Conservation (phyloP, 2,888 invertebrate genomes). For the Latrodectus elegans region DNA sequence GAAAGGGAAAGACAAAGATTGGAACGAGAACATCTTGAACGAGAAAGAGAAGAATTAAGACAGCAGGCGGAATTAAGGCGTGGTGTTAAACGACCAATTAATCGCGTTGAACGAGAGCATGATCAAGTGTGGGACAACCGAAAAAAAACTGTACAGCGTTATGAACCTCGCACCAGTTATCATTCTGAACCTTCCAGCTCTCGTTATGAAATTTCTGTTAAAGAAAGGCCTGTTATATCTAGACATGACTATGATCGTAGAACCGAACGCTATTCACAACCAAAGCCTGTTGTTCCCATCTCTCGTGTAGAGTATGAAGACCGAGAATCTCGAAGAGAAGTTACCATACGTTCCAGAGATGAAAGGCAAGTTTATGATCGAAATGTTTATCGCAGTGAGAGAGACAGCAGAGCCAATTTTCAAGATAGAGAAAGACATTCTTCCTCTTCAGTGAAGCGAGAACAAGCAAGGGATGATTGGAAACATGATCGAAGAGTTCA, state of each 20-base stretch:
- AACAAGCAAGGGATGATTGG: constrained; percentile 45
- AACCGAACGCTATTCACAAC: constrained; percentile 14
- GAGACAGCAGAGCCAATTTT: constrained; percentile 33
- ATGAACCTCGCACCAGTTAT: constrained; percentile 41
- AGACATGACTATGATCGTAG: constrained; percentile 35
- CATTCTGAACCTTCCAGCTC: constrained; percentile 13
- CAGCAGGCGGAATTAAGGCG: constrained; percentile 58
- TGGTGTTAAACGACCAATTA: constrained; percentile 34
- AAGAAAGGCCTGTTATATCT: constrained; percentile 23
- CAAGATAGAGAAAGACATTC: constrained; percentile 35
- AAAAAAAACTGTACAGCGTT: constrained; percentile 33
- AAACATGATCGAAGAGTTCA: constrained; percentile 62
- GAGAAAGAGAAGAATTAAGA: constrained; percentile 54
- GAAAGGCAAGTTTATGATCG: constrained; percentile 30
- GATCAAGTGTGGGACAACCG: constrained; percentile 36
- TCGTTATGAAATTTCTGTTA: constrained; percentile 26
- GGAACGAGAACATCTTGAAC: constrained; percentile 75
- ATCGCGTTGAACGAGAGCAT: constrained; percentile 21
- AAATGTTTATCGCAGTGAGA: constrained; percentile 15
- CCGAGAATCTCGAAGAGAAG: constrained; percentile 38
- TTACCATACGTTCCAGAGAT: constrained; percentile 41
- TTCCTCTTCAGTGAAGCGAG: constrained; percentile 6
- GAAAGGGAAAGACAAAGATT: constrained; percentile 82
- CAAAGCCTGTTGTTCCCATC: constrained; percentile 4
- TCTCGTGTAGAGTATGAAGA: constrained; percentile 14